Conservation (phyloP, 2,888 invertebrate species). For the Anaspis maculata region DNA sequence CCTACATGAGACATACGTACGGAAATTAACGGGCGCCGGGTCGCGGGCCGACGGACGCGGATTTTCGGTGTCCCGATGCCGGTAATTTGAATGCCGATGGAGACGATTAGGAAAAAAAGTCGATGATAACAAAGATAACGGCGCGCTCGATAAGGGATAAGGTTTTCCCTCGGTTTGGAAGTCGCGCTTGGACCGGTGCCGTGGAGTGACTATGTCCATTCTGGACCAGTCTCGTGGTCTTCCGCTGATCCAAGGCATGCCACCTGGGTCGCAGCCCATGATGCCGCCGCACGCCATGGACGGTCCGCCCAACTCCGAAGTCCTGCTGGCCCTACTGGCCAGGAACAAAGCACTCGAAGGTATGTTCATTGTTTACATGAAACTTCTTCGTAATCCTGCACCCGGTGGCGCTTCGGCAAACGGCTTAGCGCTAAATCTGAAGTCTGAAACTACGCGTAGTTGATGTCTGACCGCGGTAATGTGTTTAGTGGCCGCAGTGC, state of each 20-base stretch:
- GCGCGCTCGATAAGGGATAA: no score
- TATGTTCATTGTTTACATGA: no score
- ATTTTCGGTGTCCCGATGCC: no score
- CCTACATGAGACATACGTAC: conserved; percentile 30
- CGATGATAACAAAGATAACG: no score
- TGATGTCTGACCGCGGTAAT: conserved; percentile 3
- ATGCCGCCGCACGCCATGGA: conserved; percentile 41
- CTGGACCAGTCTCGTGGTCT: conserved; percentile 38
- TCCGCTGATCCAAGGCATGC: conserved; percentile 35
- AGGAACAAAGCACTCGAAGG: conserved; percentile 87
- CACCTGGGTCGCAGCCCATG: conserved; percentile 33
- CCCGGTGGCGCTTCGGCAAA: not conserved
- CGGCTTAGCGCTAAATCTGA: no score
- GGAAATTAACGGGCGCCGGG: conserved; percentile 21
- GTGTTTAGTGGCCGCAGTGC: conserved; percentile 8
- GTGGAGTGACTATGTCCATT: conserved; percentile 38
- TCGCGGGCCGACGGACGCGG: no score
- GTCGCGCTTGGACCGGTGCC: no score
- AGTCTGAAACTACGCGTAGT: no score
- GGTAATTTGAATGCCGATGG: no score
- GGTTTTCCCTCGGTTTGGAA: no score
- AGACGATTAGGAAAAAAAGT: no score
- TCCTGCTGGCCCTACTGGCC: conserved; percentile 73
- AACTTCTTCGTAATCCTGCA: not conserved
- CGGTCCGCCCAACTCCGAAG: conserved; percentile 70